Base-by-base conservation (phyloP, 2,113 vertebrate genomes). In the Tautogolabrus adspersus region DNA sequence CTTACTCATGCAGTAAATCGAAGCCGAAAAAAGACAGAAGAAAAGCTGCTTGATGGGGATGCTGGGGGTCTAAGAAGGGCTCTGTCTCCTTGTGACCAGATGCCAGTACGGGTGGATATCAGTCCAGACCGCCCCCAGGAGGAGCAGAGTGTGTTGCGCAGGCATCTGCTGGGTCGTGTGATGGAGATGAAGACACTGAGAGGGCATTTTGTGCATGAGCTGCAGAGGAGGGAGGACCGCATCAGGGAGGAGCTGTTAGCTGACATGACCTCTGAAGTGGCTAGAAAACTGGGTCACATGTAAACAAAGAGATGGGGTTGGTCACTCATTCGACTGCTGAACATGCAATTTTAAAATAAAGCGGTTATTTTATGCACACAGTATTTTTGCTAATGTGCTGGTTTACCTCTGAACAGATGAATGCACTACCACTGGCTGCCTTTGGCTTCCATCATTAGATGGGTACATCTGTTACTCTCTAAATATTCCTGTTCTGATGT, bases 121-220 rank as follows among this genome's bases (percentile, higher is more conserved):
- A 34, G 71, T 54, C 74, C 80, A 3, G 67, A 81, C n/a, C 22
- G 62, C 26, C 61, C 69, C 2, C 22, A 44, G 5, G 67, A 84
- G 63, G 83, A 8, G 0, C 69, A 62, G 80, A 70, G 30, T 1
- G 40, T 2, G 19, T 22, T 22, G 0, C 51, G 68, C 58, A 77
- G 59, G 30, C n/a, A 72, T 74, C 64, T 94, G 23, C 2, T 92
- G 75, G 84, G 38, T 63, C 87, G 84, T 0, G 88, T 90, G 74
- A 75, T 66, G 40, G 86, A 92, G 65, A 68, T 89, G 75, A 83
- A 61, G 57, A 73, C 71, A 8, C 38, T 73, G 51, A 77, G 51
- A 67, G 91, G 87, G 4, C 74, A 84, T 72, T 94, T 91, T 11
- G 23, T 87, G 65, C 93, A 94, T 2, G 88, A 92, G 84, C 84